Evolutionary conservation across 2,113 vertebrate species (phyloP).

Genomic region (Saimiri boliviensis): DNA sequence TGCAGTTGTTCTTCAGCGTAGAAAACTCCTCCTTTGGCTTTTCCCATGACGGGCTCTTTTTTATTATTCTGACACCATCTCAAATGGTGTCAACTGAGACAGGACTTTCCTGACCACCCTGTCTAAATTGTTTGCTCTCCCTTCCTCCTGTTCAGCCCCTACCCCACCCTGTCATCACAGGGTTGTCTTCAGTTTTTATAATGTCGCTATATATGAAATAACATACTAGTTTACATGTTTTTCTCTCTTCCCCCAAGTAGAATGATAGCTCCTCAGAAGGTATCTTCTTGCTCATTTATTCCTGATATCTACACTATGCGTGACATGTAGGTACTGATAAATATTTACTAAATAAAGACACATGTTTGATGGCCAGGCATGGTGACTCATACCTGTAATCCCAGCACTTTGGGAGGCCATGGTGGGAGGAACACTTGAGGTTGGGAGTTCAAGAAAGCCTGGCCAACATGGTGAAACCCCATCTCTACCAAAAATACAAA

Average conservation of each 20-base stretch:
- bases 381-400: no score
- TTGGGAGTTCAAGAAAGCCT: no score
- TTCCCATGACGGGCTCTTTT: neutral
- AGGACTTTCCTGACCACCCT: neutral
- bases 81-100: neutral
- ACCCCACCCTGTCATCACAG: neutral
- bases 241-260: neutral
- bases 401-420: no score
- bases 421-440: no score
- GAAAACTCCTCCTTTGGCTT: neutral
- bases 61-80: neutral
- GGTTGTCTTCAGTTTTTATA: neutral
- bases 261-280: neutral
- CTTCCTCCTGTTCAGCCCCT: neutral
- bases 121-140: neutral
- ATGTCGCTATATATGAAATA: neutral
- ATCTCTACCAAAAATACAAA: no score
- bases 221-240: slow-evolving; percentile 2
- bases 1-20: neutral
- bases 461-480: no score
- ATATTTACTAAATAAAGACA: neutral
- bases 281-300: neutral
- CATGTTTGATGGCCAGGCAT: neutral
- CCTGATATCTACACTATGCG: neutral
- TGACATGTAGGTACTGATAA: neutral